Conservation (phyloP, 2,113 vertebrate species). For the Mormyrus lacerda region DNA sequence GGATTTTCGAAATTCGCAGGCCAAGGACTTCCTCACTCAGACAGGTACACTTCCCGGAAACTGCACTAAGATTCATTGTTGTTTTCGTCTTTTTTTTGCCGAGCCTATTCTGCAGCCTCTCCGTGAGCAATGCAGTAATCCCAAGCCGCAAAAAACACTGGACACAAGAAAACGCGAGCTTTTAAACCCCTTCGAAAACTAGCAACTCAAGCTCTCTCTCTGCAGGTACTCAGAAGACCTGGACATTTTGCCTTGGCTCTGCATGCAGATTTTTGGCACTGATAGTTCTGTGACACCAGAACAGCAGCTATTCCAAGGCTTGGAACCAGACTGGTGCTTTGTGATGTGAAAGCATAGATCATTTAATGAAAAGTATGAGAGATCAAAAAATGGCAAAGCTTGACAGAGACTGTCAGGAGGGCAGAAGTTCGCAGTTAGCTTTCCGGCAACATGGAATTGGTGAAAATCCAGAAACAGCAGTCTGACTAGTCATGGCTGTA, state of each 20-base stretch:
- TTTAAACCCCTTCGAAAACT: neutral
- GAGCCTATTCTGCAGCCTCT: neutral
- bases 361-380: neutral
- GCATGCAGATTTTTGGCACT: neutral
- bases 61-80: slow-evolving; percentile 64
- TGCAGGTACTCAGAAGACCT: neutral
- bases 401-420: neutral
- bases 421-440: neutral
- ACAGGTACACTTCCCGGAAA: slow-evolving; percentile 56
- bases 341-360: neutral
- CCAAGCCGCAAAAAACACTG: neutral
- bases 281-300: neutral
- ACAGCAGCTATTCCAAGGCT: neutral
- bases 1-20: slow-evolving; percentile 59
- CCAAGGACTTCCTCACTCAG: slow-evolving; percentile 59
- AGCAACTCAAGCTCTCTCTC: neutral
- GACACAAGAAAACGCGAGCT: neutral
- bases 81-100: slow-evolving; percentile 42
- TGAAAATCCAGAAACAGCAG: neutral
- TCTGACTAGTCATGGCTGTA: neutral
- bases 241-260: neutral
- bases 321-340: neutral
- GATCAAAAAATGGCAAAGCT: neutral
- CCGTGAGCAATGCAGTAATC: neutral
- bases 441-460: neutral